These are phyloP conservation scores for Acrossocheilus fasciatus DNA, from an alignment of 2,797 vertebrate genomes.

Conservation along the genomic window DNA sequence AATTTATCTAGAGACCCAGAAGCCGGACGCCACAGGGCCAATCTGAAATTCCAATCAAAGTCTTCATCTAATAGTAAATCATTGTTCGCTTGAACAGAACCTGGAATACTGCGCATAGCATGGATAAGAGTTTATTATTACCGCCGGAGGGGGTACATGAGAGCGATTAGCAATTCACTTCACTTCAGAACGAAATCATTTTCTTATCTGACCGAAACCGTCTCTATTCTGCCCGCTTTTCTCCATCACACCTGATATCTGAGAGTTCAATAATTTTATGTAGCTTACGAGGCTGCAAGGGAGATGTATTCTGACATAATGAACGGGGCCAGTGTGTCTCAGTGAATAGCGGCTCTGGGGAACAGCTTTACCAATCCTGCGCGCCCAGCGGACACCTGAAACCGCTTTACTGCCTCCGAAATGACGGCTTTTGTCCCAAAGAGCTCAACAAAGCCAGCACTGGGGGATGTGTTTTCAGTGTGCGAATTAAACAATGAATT, in stretches of 20 bases:
- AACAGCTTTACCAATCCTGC: slow-evolving; percentile 54
- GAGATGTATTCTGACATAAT: slow-evolving; percentile 60
- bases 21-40: neutral
- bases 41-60: slow-evolving; percentile 24
- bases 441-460: slow-evolving; percentile 66
- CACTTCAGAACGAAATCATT: slow-evolving; percentile 41
- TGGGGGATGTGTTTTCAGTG: slow-evolving; percentile 40
- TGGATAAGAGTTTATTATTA: slow-evolving; percentile 7
- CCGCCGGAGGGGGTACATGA: slow-evolving; percentile 16
- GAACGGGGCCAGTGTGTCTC: slow-evolving; percentile 60
- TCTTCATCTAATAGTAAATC: slow-evolving; percentile 28
- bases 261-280: slow-evolving; percentile 58
- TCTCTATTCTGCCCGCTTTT: slow-evolving; percentile 44
- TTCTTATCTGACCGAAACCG: slow-evolving; percentile 54
- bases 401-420: slow-evolving; percentile 60
- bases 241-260: slow-evolving; percentile 56
- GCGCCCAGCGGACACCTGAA: slow-evolving; percentile 70
- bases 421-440: slow-evolving; percentile 69
- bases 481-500: slow-evolving; percentile 29
- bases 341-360: slow-evolving; percentile 52
- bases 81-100: slow-evolving; percentile 19
- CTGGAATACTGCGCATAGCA: neutral
- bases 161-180: slow-evolving; percentile 33
- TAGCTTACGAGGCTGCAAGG: slow-evolving; percentile 48
- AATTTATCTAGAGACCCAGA: slow-evolving; percentile 63